These are phyloP conservation scores for Nesoenas mayeri DNA, from an alignment of 2,113 vertebrate genomes.

Conservation along the genomic window DNA sequence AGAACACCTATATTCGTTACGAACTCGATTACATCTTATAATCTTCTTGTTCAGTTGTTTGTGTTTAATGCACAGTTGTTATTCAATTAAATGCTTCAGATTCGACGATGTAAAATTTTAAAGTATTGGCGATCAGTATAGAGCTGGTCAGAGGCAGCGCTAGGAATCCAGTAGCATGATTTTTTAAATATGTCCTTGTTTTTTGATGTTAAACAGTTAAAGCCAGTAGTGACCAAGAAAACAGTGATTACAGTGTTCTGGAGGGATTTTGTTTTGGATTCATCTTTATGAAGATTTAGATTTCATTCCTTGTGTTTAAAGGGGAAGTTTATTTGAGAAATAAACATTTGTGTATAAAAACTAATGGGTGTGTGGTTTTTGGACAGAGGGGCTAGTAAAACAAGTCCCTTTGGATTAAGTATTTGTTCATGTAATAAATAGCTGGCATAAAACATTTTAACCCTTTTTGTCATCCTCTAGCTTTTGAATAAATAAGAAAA, in stretches of 20 bases:
- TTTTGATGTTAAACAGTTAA: slow-evolving; percentile 80
- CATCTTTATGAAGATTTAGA: slow-evolving; percentile 82
- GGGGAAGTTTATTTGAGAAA: slow-evolving; percentile 93
- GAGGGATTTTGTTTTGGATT: slow-evolving; percentile 78
- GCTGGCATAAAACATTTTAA: slow-evolving; percentile 67
- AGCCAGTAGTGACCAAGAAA: slow-evolving; percentile 81
- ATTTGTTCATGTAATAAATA: slow-evolving; percentile 68
- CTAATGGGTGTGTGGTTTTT: slow-evolving; percentile 76
- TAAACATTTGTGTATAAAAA: slow-evolving; percentile 99
- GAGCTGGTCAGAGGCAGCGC: slow-evolving; percentile 76
- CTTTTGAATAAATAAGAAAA: slow-evolving; percentile 76
- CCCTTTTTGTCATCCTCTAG: slow-evolving; percentile 70
- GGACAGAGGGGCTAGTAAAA: slow-evolving; percentile 71
- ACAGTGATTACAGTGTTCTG: slow-evolving; percentile 75
- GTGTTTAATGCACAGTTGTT: slow-evolving; percentile 79
- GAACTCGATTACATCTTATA: slow-evolving; percentile 97
- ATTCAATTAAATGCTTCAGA: slow-evolving; percentile 75
- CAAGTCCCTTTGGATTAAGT: slow-evolving; percentile 52
- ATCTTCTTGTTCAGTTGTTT: slow-evolving; percentile 71
- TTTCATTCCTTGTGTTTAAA: slow-evolving; percentile 88
- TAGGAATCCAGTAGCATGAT: slow-evolving; percentile 83
- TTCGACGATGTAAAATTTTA: slow-evolving; percentile 80
- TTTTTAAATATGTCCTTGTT: slow-evolving; percentile 81
- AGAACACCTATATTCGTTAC: slow-evolving; percentile 94
- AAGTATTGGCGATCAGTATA: slow-evolving; percentile 71